These are phyloP conservation scores for Eudasyphora cyanicolor DNA, from an alignment of 2,888 invertebrate genomes.

Conservation along the genomic window DNA sequence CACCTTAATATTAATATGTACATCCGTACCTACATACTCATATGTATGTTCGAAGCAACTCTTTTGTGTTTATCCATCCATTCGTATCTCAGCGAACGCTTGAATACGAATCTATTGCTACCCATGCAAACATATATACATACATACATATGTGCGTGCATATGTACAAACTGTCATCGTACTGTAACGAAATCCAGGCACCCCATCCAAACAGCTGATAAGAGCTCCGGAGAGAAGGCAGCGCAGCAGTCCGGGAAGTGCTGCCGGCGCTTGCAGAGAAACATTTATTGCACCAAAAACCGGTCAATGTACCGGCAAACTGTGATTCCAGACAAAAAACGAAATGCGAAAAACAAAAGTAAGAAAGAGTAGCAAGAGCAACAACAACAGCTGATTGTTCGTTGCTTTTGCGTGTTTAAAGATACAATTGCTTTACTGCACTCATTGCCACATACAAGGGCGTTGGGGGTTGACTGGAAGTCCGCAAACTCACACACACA, in stretches of 20 bases:
- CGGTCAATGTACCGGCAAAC: conserved; percentile 67
- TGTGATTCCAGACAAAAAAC: conserved; percentile 33
- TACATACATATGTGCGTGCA: background rate
- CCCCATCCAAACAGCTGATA: conserved; percentile 28
- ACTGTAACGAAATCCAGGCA: conserved; percentile 22
- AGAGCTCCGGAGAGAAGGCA: background rate
- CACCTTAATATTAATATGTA: no score
- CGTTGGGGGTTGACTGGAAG: conserved; percentile 51
- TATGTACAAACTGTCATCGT: background rate
- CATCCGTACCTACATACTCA: background rate
- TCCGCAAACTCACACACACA: conserved; percentile 38
- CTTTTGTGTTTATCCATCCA: background rate
- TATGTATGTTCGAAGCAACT: background rate
- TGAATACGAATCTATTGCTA: no score
- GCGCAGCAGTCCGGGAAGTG: conserved; percentile 24
- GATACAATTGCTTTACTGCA: background rate
- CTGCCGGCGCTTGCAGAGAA: background rate
- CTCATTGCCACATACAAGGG: conserved; percentile 40
- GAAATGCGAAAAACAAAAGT: conserved; percentile 29
- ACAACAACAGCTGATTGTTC: conserved; percentile 58
- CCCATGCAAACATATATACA: background rate
- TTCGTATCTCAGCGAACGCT: no score
- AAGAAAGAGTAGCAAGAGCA: conserved; percentile 25
- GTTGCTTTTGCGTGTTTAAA: conserved; percentile 7
- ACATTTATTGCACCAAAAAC: conserved; percentile 37